Conservation (phyloP, 2,888 invertebrate genomes). For the Diaprepes abbreviatus region DNA sequence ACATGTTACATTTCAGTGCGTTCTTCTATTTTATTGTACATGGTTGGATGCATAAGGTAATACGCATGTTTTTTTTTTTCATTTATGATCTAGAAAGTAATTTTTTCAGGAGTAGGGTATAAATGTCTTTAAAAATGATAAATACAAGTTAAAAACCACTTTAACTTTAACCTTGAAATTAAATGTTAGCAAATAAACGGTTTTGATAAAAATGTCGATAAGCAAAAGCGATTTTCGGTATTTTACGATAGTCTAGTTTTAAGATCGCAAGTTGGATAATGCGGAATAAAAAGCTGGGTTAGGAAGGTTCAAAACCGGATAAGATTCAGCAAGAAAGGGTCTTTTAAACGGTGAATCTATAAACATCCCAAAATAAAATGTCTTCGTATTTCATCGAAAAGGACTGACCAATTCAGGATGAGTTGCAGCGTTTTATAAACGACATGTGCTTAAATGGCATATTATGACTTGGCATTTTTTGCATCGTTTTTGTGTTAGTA, state of each 20-base stretch:
- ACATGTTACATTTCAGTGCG: no score
- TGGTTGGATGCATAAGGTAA: no score
- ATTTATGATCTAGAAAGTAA: no score
- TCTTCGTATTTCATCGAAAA: background rate
- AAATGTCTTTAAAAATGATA: no score
- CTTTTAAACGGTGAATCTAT: constrained; percentile 5
- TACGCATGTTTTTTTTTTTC: no score
- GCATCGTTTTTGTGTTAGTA: no score
- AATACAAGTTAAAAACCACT: constrained; percentile 8
- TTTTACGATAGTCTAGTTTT: constrained; percentile 26
- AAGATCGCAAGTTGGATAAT: constrained; percentile 25
- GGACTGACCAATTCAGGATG: background rate
- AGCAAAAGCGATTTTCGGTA: constrained; percentile 23
- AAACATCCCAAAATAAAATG: background rate
- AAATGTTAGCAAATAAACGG: background rate
- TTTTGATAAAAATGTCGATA: constrained; percentile 36
- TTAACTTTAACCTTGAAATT: constrained; percentile 4
- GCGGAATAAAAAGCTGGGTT: constrained; percentile 24
- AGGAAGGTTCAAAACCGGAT: constrained; percentile 14
- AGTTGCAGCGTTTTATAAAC: background rate
- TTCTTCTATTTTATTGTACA: no score
- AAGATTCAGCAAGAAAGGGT: constrained; percentile 10
- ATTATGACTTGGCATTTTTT: no score
- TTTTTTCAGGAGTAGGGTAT: no score
- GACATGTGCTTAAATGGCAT: background rate